Evolutionary conservation across 2,797 vertebrate genomes (phyloP).

Genomic region (Stomatorhinus walkeri): DNA sequence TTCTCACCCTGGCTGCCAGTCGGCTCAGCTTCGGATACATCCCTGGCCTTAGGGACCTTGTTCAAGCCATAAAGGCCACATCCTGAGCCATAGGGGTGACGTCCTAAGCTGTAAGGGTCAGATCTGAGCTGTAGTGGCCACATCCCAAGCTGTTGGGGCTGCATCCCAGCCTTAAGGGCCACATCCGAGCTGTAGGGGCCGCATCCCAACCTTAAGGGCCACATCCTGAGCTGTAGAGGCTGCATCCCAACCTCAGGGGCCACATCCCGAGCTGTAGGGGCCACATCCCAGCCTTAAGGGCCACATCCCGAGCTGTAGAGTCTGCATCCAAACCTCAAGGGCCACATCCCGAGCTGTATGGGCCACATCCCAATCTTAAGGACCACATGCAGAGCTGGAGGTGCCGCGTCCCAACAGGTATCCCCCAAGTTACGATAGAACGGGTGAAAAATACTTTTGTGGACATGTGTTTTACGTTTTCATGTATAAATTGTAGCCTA

Average conservation of each 20-base stretch:
- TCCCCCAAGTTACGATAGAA: no score
- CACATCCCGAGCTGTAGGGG: not conserved
- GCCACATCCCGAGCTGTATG: not conserved
- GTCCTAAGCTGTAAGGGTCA: not conserved
- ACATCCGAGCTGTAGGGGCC: not conserved
- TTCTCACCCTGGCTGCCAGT: not conserved
- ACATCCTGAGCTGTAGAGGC: not conserved
- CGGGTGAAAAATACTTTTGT: not conserved
- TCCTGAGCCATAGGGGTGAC: not conserved
- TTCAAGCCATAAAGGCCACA: not conserved
- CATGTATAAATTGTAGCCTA: no score
- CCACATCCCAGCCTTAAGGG: not conserved
- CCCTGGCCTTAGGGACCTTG: not conserved
- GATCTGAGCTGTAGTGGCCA: not conserved
- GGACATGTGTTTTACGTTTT: not conserved
- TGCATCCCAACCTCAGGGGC: not conserved
- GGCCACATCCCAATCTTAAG: not conserved
- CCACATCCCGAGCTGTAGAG: not conserved
- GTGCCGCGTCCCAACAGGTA: no score
- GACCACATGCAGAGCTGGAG: not conserved
- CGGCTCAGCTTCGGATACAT: not conserved
- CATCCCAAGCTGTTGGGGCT: not conserved
- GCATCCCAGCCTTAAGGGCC: not conserved
- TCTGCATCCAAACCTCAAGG: not conserved
- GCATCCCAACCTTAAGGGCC: not conserved